These are phyloP conservation scores for Oceanodroma leucorhoa DNA, from an alignment of 2,797 vertebrate genomes.

Conservation along the genomic window DNA sequence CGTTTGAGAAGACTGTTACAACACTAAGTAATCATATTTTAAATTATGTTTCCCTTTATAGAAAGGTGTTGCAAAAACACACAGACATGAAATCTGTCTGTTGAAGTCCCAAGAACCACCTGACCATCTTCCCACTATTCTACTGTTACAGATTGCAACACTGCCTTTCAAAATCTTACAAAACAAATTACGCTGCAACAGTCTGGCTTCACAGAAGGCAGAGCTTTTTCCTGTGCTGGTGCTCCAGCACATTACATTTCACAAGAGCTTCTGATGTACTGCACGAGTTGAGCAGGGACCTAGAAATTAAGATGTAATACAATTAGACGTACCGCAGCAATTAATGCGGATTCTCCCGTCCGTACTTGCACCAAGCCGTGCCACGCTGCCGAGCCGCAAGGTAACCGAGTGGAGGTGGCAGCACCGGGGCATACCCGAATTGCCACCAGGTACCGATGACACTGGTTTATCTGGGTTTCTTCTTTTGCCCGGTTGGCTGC, in stretches of 20 bases:
- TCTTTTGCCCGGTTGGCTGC: neutral
- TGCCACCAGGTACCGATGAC: neutral
- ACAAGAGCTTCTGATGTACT: conserved; percentile 43
- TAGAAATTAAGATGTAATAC: neutral
- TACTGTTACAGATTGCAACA: conserved; percentile 70
- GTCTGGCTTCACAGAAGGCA: conserved; percentile 55
- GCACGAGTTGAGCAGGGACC: conserved; percentile 37
- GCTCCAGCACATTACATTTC: conserved; percentile 36
- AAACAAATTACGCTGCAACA: conserved; percentile 57
- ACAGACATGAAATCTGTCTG: conserved; percentile 75
- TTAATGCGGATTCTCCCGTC: neutral
- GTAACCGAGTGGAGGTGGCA: neutral
- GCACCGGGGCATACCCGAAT: neutral
- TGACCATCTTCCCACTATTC: conserved; percentile 70
- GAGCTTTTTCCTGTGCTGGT: conserved; percentile 20
- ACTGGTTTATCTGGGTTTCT: neutral
- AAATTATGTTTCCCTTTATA: conserved; percentile 82
- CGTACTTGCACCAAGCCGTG: accelerated
- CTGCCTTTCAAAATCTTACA: conserved; percentile 60
- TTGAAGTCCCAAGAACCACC: conserved; percentile 73
- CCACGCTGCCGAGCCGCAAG: neutral
- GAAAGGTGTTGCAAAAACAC: conserved; percentile 81
- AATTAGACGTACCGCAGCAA: accelerated
- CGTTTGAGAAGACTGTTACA: conserved; percentile 76
- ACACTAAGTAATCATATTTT: conserved; percentile 81